Evolutionary conservation across 2,797 vertebrate species (phyloP).

Genomic region (Pseudopleuronectes americanus): DNA sequence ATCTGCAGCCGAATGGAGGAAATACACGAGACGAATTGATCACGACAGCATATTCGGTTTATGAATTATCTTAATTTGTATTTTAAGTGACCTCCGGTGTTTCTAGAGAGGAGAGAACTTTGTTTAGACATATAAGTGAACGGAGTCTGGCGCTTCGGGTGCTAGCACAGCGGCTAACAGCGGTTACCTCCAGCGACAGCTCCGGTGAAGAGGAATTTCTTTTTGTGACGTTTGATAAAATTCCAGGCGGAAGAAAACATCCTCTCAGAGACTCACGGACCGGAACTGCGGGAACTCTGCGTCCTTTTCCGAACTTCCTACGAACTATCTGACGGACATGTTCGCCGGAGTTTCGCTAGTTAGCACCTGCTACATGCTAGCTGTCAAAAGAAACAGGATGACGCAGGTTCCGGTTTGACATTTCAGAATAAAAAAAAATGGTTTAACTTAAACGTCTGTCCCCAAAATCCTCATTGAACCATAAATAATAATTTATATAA

Average conservation of each 20-base stretch:
- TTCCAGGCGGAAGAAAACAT: slow-evolving; percentile 92
- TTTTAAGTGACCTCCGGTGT: no score
- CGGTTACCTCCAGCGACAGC: slow-evolving; percentile 89
- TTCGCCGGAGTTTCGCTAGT: neutral
- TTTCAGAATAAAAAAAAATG: slow-evolving; percentile 52
- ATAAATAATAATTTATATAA: no score
- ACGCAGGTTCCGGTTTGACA: rapidly evolving
- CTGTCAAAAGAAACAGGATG: neutral
- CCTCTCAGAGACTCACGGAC: neutral
- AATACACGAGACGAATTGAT: slow-evolving; percentile 11
- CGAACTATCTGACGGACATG: slow-evolving; percentile 43
- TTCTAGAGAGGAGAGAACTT: no score
- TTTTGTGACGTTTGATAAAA: slow-evolving; percentile 94
- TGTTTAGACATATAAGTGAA: rapidly evolving
- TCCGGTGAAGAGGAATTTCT: slow-evolving; percentile 91
- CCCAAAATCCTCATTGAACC: no score
- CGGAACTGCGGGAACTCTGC: neutral
- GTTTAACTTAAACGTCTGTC: no score
- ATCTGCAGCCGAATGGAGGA: rapidly evolving
- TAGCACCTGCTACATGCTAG: slow-evolving; percentile 35
- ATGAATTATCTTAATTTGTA: no score
- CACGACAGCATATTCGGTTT: no score
- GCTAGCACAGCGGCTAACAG: slow-evolving; percentile 32
- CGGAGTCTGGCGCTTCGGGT: slow-evolving; percentile 4
- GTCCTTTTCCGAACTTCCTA: neutral